Evolutionary conservation across 2,888 invertebrate genomes (phyloP).

Genomic region (Molanna angustata): DNA sequence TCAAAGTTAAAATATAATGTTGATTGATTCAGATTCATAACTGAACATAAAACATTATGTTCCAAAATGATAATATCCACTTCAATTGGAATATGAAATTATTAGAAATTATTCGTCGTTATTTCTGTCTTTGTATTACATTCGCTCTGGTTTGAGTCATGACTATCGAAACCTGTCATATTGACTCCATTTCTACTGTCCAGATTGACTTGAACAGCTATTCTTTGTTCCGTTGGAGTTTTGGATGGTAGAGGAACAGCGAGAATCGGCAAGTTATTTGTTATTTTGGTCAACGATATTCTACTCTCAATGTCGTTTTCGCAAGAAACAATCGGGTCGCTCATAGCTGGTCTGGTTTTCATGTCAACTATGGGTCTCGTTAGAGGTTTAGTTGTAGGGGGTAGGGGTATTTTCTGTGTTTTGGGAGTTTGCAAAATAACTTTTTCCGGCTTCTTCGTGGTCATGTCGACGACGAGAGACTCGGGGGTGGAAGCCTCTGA

Average conservation of each 20-base stretch:
- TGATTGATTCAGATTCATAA: too few relatives aligned
- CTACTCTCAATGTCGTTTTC: conserved; percentile 51
- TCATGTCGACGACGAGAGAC: conserved; percentile 44
- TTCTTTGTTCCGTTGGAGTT: conserved; percentile 41
- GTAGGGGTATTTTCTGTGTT: conserved; percentile 14
- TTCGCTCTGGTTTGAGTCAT: too few relatives aligned
- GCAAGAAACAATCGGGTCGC: conserved; percentile 34
- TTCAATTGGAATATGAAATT: too few relatives aligned
- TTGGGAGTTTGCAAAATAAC: conserved; percentile 18
- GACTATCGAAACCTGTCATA: conserved; percentile 20
- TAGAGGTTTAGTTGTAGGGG: conserved; percentile 15
- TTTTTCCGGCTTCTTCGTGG: conserved; percentile 41
- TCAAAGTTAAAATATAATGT: too few relatives aligned
- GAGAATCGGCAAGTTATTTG: conserved; percentile 41
- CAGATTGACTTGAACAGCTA: conserved; percentile 30
- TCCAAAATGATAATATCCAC: too few relatives aligned
- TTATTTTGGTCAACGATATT: conserved; percentile 55
- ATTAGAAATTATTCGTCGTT: conserved; percentile 20
- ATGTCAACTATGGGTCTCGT: not conserved
- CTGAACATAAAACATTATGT: too few relatives aligned
- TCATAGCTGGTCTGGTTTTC: not conserved
- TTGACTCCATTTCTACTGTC: conserved; percentile 25
- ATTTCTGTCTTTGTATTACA: too few relatives aligned
- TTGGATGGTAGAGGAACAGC: conserved; percentile 35
- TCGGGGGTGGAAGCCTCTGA: conserved; percentile 35